Percentiles rank a stretch among this genome's conserved stretches.
phyloP scores from a whole-genome alignment of 1,140 invertebrate genomes.

The Ceratoteleas bidentatus region DNA sequence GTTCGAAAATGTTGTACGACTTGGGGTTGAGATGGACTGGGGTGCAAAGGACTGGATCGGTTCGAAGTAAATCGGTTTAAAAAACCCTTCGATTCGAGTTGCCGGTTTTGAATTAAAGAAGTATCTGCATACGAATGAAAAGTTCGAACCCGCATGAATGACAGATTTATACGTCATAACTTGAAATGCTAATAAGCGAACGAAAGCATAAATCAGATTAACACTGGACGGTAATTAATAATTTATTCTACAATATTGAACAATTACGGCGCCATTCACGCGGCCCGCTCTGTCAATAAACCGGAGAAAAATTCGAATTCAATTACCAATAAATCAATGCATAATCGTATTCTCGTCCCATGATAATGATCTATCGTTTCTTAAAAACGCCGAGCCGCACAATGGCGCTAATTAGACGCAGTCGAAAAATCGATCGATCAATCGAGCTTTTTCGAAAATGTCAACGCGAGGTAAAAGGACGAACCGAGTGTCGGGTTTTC shows the following conservation, averaged over 20 bases:
- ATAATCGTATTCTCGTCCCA: conserved; percentile 3
- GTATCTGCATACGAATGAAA: conserved; percentile 22
- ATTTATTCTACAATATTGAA: conserved; percentile 31
- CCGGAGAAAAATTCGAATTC: conserved; percentile 26
- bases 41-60: no score
- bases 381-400: conserved; percentile 37
- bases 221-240: conserved; percentile 38
- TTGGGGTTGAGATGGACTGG: no score
- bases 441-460: conserved; percentile 8
- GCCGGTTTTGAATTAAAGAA: no score
- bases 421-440: conserved; percentile 32
- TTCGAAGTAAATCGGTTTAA: no score
- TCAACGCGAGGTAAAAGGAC: no score
- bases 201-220: conserved; percentile 54
- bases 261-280: conserved; percentile 46
- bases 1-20: no score
- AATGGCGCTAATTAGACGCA: conserved; percentile 24
- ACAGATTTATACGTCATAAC: conserved; percentile 51
- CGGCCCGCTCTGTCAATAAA: conserved; percentile 17
- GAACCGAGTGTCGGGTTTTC: no score
- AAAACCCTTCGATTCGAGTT: no score
- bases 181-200: conserved; percentile 42
- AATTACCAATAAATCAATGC: conserved; percentile 45
- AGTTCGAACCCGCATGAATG: conserved; percentile 13
- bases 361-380: conserved; percentile 6